These are phyloP conservation scores for Choristoneura rosaceana DNA, from an alignment of 2,888 invertebrate species.

Conservation along the genomic window DNA sequence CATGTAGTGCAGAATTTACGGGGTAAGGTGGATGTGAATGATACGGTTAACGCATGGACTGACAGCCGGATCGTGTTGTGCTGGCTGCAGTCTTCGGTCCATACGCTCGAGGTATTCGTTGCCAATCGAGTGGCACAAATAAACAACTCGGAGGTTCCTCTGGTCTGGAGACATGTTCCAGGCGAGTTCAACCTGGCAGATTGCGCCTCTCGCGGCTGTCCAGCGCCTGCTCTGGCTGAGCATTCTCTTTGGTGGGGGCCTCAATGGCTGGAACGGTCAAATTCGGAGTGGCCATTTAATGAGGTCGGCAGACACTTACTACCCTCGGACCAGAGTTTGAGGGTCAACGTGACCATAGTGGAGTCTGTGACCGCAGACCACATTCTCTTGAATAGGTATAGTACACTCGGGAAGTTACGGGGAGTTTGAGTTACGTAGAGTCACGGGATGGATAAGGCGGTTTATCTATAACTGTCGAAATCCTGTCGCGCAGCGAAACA, in stretches of 20 bases:
- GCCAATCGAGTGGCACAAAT: slow-evolving; percentile 19
- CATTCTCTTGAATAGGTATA: background rate
- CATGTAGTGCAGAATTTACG: background rate
- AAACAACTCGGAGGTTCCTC: background rate
- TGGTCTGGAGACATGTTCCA: slow-evolving; percentile 34
- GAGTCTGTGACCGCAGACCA: background rate
- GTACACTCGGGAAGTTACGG: too few species aligned
- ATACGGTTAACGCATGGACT: slow-evolving; percentile 5
- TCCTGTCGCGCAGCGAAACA: background rate
- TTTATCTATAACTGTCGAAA: background rate
- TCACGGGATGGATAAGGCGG: background rate
- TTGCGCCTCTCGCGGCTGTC: slow-evolving; percentile 13
- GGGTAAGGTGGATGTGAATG: background rate
- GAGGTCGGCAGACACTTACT: background rate
- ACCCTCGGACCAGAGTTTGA: slow-evolving; percentile 1
- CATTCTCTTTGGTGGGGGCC: slow-evolving; percentile 23
- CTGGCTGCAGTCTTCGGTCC: background rate
- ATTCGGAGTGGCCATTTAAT: background rate
- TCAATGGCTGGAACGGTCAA: background rate
- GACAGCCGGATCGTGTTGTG: slow-evolving; percentile 10
- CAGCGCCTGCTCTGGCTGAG: background rate
- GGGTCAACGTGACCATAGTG: background rate
- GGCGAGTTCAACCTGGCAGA: too few species aligned
- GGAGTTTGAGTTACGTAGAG: too few species aligned
- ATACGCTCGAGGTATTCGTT: slow-evolving; percentile 17